phyloP scores from a whole-genome alignment of 2,113 vertebrate species.

The Pedionomus torquatus region DNA sequence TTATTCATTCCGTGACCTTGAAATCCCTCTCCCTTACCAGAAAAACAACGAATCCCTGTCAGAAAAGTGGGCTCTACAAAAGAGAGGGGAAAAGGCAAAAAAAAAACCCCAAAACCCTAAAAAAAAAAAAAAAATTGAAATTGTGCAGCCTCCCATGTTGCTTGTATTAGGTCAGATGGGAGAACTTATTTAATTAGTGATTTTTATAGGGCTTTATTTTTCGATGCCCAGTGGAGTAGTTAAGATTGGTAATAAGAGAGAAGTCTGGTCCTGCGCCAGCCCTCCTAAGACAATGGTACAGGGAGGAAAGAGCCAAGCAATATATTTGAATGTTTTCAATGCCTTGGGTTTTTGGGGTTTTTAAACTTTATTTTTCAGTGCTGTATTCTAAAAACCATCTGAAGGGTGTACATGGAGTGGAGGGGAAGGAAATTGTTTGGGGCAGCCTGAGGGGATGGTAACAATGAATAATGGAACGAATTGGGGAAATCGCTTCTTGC shows the following conservation, averaged over 20 bases:
- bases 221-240: constrained; percentile 55
- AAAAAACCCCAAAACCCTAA: background rate
- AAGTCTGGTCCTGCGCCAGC: constrained; percentile 30
- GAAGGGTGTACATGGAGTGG: background rate
- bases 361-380: constrained; percentile 16
- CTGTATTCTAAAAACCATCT: constrained; percentile 36
- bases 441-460: background rate
- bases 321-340: constrained; percentile 51
- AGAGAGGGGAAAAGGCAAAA: background rate
- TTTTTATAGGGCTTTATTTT: constrained; percentile 68
- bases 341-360: constrained; percentile 6
- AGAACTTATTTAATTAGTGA: constrained; percentile 70
- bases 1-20: constrained; percentile 70
- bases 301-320: constrained; percentile 43
- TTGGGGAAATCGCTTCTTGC: background rate
- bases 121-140: background rate
- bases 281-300: constrained; percentile 33
- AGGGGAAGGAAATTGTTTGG: constrained; percentile 54
- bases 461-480: constrained; percentile 45
- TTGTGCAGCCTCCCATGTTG: constrained; percentile 41
- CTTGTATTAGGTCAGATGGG: constrained; percentile 63
- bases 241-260: constrained; percentile 66
- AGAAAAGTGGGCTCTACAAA: constrained; percentile 28
- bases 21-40: constrained; percentile 66
- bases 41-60: constrained; percentile 24